phyloP scores from a whole-genome alignment of 2,888 invertebrate species.

The Drosophila mimica region DNA sequence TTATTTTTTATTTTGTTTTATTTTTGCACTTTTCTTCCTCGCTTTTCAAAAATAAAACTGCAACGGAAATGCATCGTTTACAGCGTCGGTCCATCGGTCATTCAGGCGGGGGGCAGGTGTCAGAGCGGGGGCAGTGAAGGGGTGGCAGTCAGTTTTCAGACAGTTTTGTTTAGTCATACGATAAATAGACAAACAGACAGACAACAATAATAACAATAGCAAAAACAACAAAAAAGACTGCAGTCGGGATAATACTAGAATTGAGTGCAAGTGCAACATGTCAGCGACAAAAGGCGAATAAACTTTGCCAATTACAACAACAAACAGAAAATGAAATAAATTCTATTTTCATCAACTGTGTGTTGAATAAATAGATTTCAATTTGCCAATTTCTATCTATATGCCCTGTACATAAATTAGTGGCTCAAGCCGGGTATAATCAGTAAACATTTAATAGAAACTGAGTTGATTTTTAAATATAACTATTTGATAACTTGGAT shows the following conservation, averaged over 20 bases:
- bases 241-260: constrained; percentile 36
- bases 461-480: neutral
- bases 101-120: constrained; percentile 8
- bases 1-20: constrained; percentile 15
- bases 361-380: constrained; percentile 44
- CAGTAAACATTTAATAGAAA: neutral
- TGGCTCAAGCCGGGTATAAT: neutral
- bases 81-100: constrained; percentile 40
- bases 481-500: neutral
- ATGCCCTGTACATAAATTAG: constrained; percentile 7
- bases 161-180: constrained; percentile 63
- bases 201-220: constrained; percentile 9
- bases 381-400: constrained; percentile 28
- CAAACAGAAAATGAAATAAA: constrained; percentile 13
- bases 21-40: constrained; percentile 22
- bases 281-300: constrained; percentile 68
- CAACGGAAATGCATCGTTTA: constrained; percentile 76
- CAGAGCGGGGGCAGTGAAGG: neutral
- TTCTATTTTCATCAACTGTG: constrained; percentile 40
- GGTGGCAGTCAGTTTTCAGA: constrained; percentile 20
- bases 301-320: constrained; percentile 58
- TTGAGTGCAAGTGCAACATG: constrained; percentile 75
- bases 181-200: constrained; percentile 28
- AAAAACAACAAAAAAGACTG: constrained; percentile 26
- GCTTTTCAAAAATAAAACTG: constrained; percentile 47